Percentiles rank a stretch among this genome's conserved stretches.
These are phyloP conservation scores for Halichoerus grypus DNA, from an alignment of 2,113 vertebrate species.

Conservation along the genomic window DNA sequence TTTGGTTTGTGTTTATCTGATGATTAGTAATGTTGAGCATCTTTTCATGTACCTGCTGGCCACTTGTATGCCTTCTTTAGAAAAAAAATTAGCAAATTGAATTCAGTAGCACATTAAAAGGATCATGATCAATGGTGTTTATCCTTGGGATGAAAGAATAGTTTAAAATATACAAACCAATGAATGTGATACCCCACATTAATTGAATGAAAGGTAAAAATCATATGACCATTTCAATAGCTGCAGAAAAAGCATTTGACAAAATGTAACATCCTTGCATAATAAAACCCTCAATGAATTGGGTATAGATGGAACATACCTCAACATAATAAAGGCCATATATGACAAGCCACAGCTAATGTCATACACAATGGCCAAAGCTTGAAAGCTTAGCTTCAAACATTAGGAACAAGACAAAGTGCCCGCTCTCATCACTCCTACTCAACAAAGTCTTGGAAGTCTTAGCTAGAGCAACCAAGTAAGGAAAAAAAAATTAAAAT, in stretches of 20 bases:
- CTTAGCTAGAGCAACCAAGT: not conserved
- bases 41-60: not conserved
- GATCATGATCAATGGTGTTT: not conserved
- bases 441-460: not conserved
- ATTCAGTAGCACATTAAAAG: not conserved
- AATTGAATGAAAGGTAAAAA: constrained; percentile 14
- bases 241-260: not conserved
- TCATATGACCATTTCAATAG: not conserved
- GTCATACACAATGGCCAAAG: not conserved
- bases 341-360: not conserved
- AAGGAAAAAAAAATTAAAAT: not conserved
- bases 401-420: not conserved
- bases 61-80: not conserved
- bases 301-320: not conserved
- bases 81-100: not conserved
- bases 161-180: not conserved
- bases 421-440: not conserved
- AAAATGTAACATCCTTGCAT: not conserved
- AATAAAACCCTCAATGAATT: not conserved
- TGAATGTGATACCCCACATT: not conserved
- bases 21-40: not conserved
- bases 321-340: not conserved
- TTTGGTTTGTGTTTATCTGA: not conserved
- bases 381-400: not conserved
- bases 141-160: not conserved